phyloP scores from a whole-genome alignment of 2,888 invertebrate genomes.

The Sthenelais limicola region DNA sequence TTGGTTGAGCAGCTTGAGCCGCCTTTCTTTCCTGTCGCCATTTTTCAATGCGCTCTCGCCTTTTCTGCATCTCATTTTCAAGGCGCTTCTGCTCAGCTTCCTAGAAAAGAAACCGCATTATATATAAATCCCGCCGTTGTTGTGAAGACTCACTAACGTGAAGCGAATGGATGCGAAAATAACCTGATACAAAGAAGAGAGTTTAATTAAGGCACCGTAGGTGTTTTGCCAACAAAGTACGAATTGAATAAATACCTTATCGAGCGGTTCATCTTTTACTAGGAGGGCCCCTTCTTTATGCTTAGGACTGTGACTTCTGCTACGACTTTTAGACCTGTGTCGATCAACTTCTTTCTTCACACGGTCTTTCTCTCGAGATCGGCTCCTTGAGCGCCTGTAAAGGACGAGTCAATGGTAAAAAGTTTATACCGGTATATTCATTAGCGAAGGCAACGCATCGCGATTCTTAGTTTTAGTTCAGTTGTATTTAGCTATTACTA shows the following conservation, averaged over 20 bases:
- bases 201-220: not conserved
- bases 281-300: slow-evolving; percentile 61
- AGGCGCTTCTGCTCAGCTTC: slow-evolving; percentile 74
- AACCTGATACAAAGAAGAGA: not conserved
- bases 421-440: not conserved
- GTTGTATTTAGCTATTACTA: slow-evolving; percentile 12
- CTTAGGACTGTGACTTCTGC: slow-evolving; percentile 53
- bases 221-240: too few species aligned
- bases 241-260: slow-evolving; percentile 60
- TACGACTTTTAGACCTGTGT: slow-evolving; percentile 37
- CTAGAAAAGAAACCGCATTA: slow-evolving; percentile 55
- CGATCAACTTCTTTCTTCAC: slow-evolving; percentile 44
- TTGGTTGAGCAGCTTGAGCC: slow-evolving; percentile 82
- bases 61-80: slow-evolving; percentile 95
- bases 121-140: too few species aligned
- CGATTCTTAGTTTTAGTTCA: not conserved
- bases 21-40: slow-evolving; percentile 96
- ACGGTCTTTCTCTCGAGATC: slow-evolving; percentile 8
- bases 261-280: slow-evolving; percentile 69
- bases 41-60: slow-evolving; percentile 94
- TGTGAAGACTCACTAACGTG: too few species aligned
- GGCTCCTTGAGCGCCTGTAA: not conserved
- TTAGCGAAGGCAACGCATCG: not conserved
- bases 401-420: not conserved
- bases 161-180: not conserved